Percentiles rank a stretch among this genome's conserved stretches.
These are phyloP conservation scores for Coilia nasus DNA, from an alignment of 2,797 vertebrate genomes.

Conservation along the genomic window DNA sequence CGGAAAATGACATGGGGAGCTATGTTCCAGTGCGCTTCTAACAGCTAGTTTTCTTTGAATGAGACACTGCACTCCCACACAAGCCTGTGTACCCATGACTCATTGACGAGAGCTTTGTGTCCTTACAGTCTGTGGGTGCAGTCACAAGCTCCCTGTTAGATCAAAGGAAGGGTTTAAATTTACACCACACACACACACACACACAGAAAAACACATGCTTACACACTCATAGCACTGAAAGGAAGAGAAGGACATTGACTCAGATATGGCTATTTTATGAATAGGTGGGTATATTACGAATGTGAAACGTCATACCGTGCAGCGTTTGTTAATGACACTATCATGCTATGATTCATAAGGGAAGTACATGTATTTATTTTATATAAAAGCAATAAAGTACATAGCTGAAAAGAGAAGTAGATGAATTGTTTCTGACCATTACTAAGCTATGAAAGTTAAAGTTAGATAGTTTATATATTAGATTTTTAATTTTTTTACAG, in stretches of 20 bases:
- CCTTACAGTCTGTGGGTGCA: constrained; percentile 49
- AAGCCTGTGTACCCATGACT: constrained; percentile 55
- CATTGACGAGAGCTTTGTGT: constrained; percentile 57
- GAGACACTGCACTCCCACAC: constrained; percentile 58
- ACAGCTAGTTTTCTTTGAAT: constrained; percentile 62
- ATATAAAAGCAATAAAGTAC: too few species aligned
- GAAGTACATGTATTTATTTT: too few species aligned
- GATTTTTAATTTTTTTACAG: too few species aligned
- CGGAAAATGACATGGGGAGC: constrained; percentile 8
- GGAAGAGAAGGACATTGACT: background rate
- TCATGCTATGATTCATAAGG: too few species aligned
- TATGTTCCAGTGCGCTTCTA: constrained; percentile 23
- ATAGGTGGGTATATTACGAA: background rate
- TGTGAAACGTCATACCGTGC: too few species aligned
- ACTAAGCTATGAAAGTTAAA: too few species aligned
- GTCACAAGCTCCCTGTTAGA: constrained; percentile 46
- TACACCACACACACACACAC: constrained; percentile 39
- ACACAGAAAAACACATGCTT: background rate
- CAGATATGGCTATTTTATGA: background rate
- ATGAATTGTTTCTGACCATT: too few species aligned
- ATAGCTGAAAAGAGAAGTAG: too few species aligned
- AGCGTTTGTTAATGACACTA: too few species aligned
- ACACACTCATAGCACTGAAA: background rate
- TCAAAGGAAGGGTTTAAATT: constrained; percentile 51
- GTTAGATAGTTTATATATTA: too few species aligned